phyloP scores from a whole-genome alignment of 2,797 vertebrate genomes.

The Somateria mollissima region DNA sequence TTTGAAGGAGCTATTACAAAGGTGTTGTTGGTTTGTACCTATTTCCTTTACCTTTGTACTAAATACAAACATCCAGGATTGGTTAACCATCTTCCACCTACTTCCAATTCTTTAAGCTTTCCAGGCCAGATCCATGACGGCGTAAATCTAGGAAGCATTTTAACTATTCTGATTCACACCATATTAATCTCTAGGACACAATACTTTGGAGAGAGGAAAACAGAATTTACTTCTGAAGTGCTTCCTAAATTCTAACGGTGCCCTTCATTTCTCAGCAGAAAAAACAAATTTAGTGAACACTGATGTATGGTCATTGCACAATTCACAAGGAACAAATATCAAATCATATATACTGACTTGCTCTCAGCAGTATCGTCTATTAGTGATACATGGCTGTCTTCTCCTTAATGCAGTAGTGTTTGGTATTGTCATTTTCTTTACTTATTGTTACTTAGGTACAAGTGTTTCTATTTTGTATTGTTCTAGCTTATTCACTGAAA shows the following conservation, averaged over 20 bases:
- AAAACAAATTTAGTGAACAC: constrained; percentile 46
- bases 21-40: neutral
- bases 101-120: neutral
- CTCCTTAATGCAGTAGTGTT: neutral
- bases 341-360: neutral
- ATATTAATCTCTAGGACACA: neutral
- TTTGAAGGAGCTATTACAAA: neutral
- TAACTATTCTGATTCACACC: neutral
- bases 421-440: neutral
- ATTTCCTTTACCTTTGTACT: too few species aligned
- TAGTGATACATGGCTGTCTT: neutral
- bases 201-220: neutral
- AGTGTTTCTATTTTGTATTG: neutral
- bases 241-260: neutral
- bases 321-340: constrained; percentile 14
- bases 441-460: neutral
- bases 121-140: neutral
- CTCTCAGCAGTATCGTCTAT: neutral
- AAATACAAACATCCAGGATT: neutral
- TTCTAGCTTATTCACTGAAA: neutral
- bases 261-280: constrained; percentile 46
- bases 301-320: constrained; percentile 37
- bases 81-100: neutral
- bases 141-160: neutral
- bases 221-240: constrained; percentile 19